A percentile compares a stretch with the other conserved stretches of the same genome.
These are phyloP conservation scores for Pinna nobilis DNA, from an alignment of 1,140 invertebrate species.

Conservation along the genomic window DNA sequence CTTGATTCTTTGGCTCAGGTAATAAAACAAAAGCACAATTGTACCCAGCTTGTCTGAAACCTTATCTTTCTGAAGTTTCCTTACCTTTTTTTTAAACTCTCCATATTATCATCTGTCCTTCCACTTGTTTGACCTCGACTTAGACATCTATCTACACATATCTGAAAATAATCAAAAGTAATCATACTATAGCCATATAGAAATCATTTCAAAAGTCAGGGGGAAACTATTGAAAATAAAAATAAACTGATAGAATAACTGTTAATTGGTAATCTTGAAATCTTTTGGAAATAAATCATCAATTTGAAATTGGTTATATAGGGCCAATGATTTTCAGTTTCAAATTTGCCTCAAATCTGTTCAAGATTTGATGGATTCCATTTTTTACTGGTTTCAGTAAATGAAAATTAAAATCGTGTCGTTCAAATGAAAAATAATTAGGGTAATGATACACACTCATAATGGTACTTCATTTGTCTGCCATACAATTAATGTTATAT, in stretches of 20 bases:
- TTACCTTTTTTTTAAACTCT: slow-evolving; percentile 89
- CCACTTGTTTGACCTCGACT: slow-evolving; percentile 91
- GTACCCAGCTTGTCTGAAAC: background rate
- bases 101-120: slow-evolving; percentile 94
- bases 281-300: background rate
- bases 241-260: background rate
- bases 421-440: too few relatives aligned
- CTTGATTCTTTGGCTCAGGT: too few relatives aligned
- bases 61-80: slow-evolving; percentile 2
- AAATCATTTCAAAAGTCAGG: background rate
- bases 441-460: too few relatives aligned
- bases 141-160: slow-evolving; percentile 89
- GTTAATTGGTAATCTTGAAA: background rate
- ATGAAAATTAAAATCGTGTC: too few relatives aligned
- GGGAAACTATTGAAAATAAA: background rate
- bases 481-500: too few relatives aligned
- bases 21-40: too few relatives aligned
- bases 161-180: slow-evolving; percentile 61
- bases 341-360: too few relatives aligned
- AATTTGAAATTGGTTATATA: background rate
- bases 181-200: background rate
- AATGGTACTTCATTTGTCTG: too few relatives aligned
- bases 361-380: too few relatives aligned
- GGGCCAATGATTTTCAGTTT: too few relatives aligned
- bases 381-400: too few relatives aligned